These are phyloP conservation scores for Muraenolepis orangiensis DNA, from an alignment of 2,797 vertebrate genomes.

Conservation along the genomic window DNA sequence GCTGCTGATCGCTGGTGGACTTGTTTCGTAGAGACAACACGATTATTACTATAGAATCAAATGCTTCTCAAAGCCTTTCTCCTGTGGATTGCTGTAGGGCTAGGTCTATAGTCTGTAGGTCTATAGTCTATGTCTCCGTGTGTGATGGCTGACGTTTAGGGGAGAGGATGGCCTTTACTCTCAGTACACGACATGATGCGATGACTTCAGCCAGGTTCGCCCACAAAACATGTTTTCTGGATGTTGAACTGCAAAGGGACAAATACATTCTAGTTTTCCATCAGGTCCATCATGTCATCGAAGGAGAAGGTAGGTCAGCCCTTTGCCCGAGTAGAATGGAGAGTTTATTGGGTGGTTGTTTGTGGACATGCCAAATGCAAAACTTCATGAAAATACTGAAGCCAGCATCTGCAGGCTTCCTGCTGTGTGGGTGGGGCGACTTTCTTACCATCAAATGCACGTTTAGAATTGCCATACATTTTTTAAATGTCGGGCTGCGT, in stretches of 20 bases:
- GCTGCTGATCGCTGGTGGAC: not conserved
- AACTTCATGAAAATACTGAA: not conserved
- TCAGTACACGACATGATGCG: constrained; percentile 16
- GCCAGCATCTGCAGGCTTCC: not conserved
- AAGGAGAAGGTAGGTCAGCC: not conserved
- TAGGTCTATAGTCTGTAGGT: not conserved
- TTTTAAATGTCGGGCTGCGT: not conserved
- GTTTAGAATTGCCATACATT: not conserved
- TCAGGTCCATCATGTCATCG: constrained; percentile 49
- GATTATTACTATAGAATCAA: constrained; percentile 8
- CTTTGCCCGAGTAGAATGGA: not conserved
- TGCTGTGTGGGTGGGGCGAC: not conserved
- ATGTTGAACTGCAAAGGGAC: constrained; percentile 29
- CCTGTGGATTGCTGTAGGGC: not conserved
- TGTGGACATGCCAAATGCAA: not conserved
- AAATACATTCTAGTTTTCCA: constrained; percentile 57
- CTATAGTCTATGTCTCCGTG: not conserved
- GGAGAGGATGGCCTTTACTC: not conserved
- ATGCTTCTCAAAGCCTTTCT: constrained; percentile 7
- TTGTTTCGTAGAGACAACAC: not conserved
- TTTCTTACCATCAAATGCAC: not conserved
- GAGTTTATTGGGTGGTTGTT: not conserved
- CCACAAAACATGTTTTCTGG: constrained; percentile 14
- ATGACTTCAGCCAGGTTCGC: constrained; percentile 23
- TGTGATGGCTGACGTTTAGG: not conserved